Evolutionary conservation across 1,140 invertebrate species (phyloP).

Genomic region (Hycleus cichorii): DNA sequence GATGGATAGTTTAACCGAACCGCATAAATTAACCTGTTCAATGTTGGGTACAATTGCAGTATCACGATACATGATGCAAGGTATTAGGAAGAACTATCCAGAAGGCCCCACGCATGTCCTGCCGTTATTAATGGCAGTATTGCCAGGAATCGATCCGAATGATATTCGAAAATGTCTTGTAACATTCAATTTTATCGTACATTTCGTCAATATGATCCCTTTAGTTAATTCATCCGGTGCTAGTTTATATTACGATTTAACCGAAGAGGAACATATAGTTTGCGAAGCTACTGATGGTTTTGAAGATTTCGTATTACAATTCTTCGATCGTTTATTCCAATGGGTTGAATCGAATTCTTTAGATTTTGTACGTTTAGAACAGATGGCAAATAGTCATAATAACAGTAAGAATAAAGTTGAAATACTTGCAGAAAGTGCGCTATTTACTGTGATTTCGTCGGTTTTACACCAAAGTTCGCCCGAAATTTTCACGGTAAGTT

Average conservation of each 20-base stretch:
- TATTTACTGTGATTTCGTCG: constrained; percentile 59
- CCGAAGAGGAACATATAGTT: constrained; percentile 67
- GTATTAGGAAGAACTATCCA: constrained; percentile 55
- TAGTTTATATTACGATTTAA: constrained; percentile 53
- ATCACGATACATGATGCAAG: constrained; percentile 59
- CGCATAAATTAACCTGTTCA: constrained; percentile 73
- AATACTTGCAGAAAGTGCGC: constrained; percentile 57
- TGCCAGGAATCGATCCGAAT: constrained; percentile 89
- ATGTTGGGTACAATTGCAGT: constrained; percentile 69
- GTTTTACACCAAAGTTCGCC: constrained; percentile 53
- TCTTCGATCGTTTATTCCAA: constrained; percentile 69
- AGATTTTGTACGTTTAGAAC: constrained; percentile 59
- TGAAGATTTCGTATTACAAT: constrained; percentile 83
- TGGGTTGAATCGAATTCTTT: constrained; percentile 67
- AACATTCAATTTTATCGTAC: constrained; percentile 70
- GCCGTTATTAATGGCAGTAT: constrained; percentile 65
- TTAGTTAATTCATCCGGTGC: constrained; percentile 78
- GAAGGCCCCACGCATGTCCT: constrained; percentile 76
- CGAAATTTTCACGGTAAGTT: constrained; percentile 50
- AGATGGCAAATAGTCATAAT: constrained; percentile 45
- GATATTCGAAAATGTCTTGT: constrained; percentile 78
- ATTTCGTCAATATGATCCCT: constrained; percentile 68
- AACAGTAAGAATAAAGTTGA: constrained; percentile 61
- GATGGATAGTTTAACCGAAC: constrained; percentile 80
- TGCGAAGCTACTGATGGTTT: constrained; percentile 76